These are phyloP conservation scores for Equus quagga DNA, from an alignment of 2,113 vertebrate species.

Conservation along the genomic window DNA sequence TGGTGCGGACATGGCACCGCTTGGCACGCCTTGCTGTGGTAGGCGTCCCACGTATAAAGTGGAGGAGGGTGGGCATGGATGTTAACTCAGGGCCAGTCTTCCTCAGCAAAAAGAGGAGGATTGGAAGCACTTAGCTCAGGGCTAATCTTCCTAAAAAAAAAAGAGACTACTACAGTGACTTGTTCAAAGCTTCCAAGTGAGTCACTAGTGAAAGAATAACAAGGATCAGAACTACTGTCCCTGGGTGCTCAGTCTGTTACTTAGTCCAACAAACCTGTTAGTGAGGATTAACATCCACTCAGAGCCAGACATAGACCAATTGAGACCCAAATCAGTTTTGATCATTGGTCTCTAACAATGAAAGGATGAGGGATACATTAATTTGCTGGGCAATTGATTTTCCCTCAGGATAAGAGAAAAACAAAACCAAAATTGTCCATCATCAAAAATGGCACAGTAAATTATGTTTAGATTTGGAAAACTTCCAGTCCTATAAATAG, in stretches of 20 bases:
- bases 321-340: conserved; percentile 49
- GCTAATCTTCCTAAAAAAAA: background rate
- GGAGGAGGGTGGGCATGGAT: no score
- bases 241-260: background rate
- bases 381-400: conserved; percentile 70
- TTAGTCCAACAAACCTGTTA: conserved; percentile 15
- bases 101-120: no score
- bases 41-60: no score
- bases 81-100: no score
- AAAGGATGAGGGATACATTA: conserved; percentile 51
- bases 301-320: conserved; percentile 36
- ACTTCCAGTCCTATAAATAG: conserved; percentile 64
- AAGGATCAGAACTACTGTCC: background rate
- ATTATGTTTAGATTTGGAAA: conserved; percentile 65
- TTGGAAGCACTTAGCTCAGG: no score
- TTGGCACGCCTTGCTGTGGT: no score
- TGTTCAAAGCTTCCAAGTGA: background rate
- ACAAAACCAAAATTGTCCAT: conserved; percentile 50
- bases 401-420: conserved; percentile 60
- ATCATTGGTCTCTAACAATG: conserved; percentile 45
- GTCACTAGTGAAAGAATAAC: background rate
- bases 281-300: background rate
- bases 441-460: conserved; percentile 35
- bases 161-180: background rate
- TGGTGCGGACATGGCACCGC: no score